Evolutionary conservation across 2,113 vertebrate genomes (phyloP).

Genomic region (Alligator sinensis): DNA sequence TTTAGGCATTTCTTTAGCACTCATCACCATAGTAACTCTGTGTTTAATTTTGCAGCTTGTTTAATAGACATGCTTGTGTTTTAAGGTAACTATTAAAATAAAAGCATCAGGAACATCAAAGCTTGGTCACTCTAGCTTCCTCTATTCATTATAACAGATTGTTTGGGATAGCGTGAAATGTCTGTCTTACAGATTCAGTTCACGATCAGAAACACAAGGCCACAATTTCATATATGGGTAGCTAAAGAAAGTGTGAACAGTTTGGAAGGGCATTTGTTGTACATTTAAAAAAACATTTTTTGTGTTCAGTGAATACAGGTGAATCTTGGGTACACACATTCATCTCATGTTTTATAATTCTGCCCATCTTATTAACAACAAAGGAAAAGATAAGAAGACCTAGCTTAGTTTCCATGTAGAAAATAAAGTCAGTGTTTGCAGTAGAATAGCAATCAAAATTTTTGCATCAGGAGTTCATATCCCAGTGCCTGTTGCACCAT

Average conservation of each 20-base stretch:
- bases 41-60: fast-evolving
- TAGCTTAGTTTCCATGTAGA: neutral
- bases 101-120: neutral
- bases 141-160: neutral
- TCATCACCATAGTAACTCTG: constrained; percentile 29
- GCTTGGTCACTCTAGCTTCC: neutral
- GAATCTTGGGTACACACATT: neutral
- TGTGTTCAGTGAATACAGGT: neutral
- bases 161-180: too few relatives aligned
- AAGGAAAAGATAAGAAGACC: neutral
- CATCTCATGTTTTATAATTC: neutral
- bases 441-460: neutral
- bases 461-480: neutral
- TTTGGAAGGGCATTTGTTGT: neutral
- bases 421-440: neutral
- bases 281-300: too few relatives aligned
- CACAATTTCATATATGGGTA: neutral
- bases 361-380: neutral
- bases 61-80: neutral
- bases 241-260: neutral
- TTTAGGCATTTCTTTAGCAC: constrained; percentile 12
- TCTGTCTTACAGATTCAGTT: neutral
- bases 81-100: neutral
- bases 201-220: neutral
- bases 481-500: neutral